These are phyloP conservation scores for Sturmia bella DNA, from an alignment of 2,888 invertebrate genomes.

Conservation along the genomic window DNA sequence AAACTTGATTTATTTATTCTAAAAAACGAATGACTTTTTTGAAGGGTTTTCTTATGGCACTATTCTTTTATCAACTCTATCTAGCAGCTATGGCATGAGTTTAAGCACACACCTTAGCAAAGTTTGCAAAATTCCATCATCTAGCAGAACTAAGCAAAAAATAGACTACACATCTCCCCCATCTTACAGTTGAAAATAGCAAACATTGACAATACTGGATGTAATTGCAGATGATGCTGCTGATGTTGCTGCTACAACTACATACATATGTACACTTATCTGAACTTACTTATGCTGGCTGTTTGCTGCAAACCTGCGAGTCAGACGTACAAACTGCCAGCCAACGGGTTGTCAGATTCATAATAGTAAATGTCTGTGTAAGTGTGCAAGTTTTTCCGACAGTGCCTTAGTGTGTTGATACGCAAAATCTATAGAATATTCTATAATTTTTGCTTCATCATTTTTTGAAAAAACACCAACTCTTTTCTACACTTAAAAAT, in stretches of 20 bases:
- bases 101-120: constrained; percentile 1
- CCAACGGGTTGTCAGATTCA: constrained; percentile 40
- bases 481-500: constrained; percentile 35
- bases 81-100: constrained; percentile 1
- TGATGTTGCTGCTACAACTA: constrained; percentile 1
- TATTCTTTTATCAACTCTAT: too few relatives aligned
- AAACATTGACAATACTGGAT: constrained; percentile 43
- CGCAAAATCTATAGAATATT: constrained; percentile 51
- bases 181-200: constrained; percentile 2
- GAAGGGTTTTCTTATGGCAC: too few relatives aligned
- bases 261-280: not conserved
- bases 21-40: not conserved
- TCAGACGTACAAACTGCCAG: constrained; percentile 1
- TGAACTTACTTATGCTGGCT: constrained; percentile 32
- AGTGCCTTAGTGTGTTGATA: not conserved
- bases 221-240: constrained; percentile 28
- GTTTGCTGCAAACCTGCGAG: not conserved
- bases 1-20: not conserved
- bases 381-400: not conserved
- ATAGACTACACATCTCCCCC: too few relatives aligned
- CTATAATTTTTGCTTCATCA: constrained; percentile 55
- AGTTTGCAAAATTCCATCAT: too few relatives aligned
- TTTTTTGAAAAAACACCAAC: constrained; percentile 7
- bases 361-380: not conserved
- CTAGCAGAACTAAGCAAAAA: not conserved